Base-by-base conservation (phyloP, 2,113 vertebrate species). In the Myotis davidii region DNA sequence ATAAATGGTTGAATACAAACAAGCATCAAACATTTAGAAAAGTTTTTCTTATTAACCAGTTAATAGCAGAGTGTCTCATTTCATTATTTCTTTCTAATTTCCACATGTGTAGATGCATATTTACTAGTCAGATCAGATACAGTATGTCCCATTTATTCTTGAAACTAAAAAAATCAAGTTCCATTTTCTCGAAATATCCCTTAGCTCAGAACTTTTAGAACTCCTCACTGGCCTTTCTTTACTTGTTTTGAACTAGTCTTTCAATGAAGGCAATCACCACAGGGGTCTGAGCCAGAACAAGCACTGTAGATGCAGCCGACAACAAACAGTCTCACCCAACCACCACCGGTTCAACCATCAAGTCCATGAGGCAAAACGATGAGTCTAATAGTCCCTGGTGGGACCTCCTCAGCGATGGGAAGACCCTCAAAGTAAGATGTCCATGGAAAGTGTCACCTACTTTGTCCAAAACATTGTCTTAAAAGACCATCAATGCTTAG, bases 21-120 rank as follows among this genome's bases (percentile, higher is more conserved):
- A 94, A 95, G 11, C 8, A 86, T 6, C 11, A 92, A 93, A 88
- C 48, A 96, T 82, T 97, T 91, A 64, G 56, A 95, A 91, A 94
- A 96, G n/a, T 90, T 94, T 74, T 67, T 6, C 34, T 93, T 87
- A 82, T 91, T 82, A 91, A 78, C 85, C 50, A 91, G 27, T 76
- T 94, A 91, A 72, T 84, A 93, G 12, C 9, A 88, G 29, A 70
- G 87, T 77, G 45, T 82, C 73, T 90, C 29, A 74, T 89, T 87
- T 88, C 25, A 92, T 50, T 76, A 70, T 83, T 85, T 86, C 14
- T 89, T 79, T 91, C 73, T 93, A 84, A 81, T n/a, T 74, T 93
- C 25, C 2, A 59, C 37, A 16, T 45, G 8, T 16, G 6, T 45
- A 90, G 29, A 67, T 37, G 11, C 9, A 69, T 18, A 23, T 90